Evolutionary conservation across 2,888 invertebrate genomes (phyloP), one percentile per base, ranked within the genome.

Genomic region (Pyrrhopygopsis socrates): DNA sequence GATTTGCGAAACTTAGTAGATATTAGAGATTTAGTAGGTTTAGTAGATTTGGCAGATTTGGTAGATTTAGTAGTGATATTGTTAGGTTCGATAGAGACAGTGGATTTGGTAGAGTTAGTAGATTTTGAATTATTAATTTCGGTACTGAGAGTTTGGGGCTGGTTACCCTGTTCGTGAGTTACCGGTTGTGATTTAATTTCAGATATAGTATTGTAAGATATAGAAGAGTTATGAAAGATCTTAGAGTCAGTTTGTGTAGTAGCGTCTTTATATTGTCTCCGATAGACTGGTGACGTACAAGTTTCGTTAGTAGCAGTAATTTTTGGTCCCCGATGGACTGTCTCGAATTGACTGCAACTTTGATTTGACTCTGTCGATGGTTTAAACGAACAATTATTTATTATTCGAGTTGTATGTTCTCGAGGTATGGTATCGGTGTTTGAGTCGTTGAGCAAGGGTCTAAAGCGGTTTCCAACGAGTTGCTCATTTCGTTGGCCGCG

Each of bases 81-180:
- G 3, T 27, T 65, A 34, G 71, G 71, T 15, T 68, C 41, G 67
- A 22, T 65, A 45, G 77, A 54, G 30, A 50, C 54, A 67, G 76
- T 70, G 24, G 58, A 27, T 60, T 74, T 60, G 30, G 15, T 74
- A 30, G 58, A 9, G 38, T 58, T 74, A 34, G 38, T 18, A 5
- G 22, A 22, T 76, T 77, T 85, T 27, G 71, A 71, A n/a, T n/a
- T 86, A 22, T 84, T 82, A 82, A 76, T 83, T 24, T 75, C n/a
- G 73, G 58, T 71, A 76, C 74, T 68, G 22, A 84, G 85, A 60
- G 80, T 85, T 88, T 86, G 90, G 84, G 85, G 83, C 83, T 86
- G 88, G 84, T 67, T 87, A 88, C 86, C 84, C 86, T 88, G 86
- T 88, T 82, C 83, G 78, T 86, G 58, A 70, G 84, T 60, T 79